Conservation (phyloP, 2,797 vertebrate species). For the Melanotaenia maccullochi region DNA sequence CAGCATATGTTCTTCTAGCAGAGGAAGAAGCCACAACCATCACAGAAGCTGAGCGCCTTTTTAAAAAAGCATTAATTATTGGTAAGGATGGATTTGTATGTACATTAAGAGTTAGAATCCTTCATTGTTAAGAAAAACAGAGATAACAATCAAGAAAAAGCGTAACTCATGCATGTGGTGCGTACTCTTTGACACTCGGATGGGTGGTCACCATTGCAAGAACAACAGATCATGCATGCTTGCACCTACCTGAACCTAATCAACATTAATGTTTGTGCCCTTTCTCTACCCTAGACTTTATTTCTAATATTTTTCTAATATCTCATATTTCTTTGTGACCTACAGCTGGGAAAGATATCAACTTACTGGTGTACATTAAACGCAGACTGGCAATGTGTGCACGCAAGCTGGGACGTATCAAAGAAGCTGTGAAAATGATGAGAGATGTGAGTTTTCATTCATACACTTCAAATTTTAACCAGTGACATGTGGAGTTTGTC, state of each 20-base stretch:
- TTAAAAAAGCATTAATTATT: slow-evolving; percentile 94
- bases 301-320: background rate
- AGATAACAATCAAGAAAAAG: background rate
- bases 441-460: slow-evolving; percentile 91
- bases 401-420: slow-evolving; percentile 94
- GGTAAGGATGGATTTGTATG: slow-evolving; percentile 76
- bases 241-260: background rate
- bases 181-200: background rate
- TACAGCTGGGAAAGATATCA: slow-evolving; percentile 96
- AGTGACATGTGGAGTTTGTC: background rate
- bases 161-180: background rate
- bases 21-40: slow-evolving; percentile 99
- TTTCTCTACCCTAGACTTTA: background rate
- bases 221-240: too few species aligned
- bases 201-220: background rate
- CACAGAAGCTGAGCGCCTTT: slow-evolving; percentile 94
- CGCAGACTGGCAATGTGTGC: slow-evolving; percentile 98
- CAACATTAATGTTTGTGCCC: background rate
- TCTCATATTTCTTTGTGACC: slow-evolving; percentile 20
- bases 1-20: slow-evolving; percentile 95
- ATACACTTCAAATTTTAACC: background rate
- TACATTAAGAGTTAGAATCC: background rate
- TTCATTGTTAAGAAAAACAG: background rate
- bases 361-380: slow-evolving; percentile 96
- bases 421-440: slow-evolving; percentile 99